Percentiles rank a stretch among this genome's conserved stretches.
phyloP scores from a whole-genome alignment of 2,113 vertebrate species.

The Gymnogyps californianus region DNA sequence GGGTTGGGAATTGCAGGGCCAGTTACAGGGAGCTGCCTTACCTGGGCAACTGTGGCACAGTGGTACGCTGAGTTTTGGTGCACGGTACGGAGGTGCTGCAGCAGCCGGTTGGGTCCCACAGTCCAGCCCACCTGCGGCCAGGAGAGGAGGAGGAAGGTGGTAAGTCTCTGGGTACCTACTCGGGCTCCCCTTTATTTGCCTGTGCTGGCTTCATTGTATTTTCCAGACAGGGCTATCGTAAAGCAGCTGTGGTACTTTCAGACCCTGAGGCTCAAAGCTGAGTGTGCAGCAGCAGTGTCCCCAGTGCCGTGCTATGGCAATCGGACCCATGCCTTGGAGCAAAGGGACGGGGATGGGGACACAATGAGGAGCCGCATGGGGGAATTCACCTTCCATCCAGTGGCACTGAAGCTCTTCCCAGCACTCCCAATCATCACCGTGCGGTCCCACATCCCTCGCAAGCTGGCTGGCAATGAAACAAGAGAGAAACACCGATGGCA shows the following conservation, averaged over 20 bases:
- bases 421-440: constrained; percentile 87
- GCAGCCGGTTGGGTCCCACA: constrained; percentile 75
- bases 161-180: not conserved
- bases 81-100: constrained; percentile 85
- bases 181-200: not conserved
- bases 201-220: not conserved
- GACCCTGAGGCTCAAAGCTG: not conserved
- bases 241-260: not conserved
- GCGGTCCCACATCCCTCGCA: constrained; percentile 94
- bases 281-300: accelerated
- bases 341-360: not conserved
- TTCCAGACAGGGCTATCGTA: not conserved
- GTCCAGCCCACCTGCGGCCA: constrained; percentile 89
- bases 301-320: not conserved
- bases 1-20: not conserved
- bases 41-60: constrained; percentile 89
- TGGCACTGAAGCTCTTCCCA: constrained; percentile 92
- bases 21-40: constrained; percentile 44
- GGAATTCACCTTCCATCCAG: constrained; percentile 89
- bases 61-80: constrained; percentile 90
- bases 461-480: constrained; percentile 76
- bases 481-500: not conserved
- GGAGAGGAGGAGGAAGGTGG: not conserved
- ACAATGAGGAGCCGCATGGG: accelerated
- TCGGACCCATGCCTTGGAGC: not conserved